A percentile compares a stretch with the other conserved stretches of the same genome.
Conservation (phyloP, 2,888 invertebrate genomes). For the Yponomeuta evonymella region DNA sequence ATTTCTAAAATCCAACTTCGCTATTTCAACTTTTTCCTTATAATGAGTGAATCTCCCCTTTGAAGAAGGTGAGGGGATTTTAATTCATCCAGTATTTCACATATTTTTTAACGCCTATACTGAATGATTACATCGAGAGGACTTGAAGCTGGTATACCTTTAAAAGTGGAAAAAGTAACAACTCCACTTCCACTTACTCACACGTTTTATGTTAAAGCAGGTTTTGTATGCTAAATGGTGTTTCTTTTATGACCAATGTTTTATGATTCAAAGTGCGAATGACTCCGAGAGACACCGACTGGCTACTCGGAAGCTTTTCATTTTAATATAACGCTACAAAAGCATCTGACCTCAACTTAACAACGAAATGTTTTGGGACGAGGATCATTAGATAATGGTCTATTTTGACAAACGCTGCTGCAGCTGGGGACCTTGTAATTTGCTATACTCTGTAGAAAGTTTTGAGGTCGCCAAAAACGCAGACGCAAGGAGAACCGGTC, state of each 20-base stretch:
- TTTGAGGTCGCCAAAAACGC: not conserved
- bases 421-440: not conserved
- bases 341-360: not conserved
- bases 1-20: too few relatives aligned
- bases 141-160: too few relatives aligned
- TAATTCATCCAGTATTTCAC: too few relatives aligned
- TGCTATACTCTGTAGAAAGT: not conserved
- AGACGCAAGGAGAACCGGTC: not conserved
- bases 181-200: not conserved
- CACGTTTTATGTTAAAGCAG: slow-evolving; percentile 20
- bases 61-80: too few relatives aligned
- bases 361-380: slow-evolving; percentile 27
- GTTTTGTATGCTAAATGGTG: slow-evolving; percentile 55
- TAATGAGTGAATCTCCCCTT: too few relatives aligned
- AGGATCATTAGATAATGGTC: not conserved
- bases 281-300: slow-evolving; percentile 29
- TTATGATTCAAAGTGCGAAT: slow-evolving; percentile 45
- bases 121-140: too few relatives aligned
- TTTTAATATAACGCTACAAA: slow-evolving; percentile 45
- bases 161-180: not conserved
- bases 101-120: too few relatives aligned
- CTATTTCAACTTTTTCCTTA: too few relatives aligned
- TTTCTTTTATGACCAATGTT: slow-evolving; percentile 60
- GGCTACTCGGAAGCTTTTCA: slow-evolving; percentile 60
- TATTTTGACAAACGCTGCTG: not conserved